Base-by-base conservation (phyloP, 1,140 invertebrate genomes). In the Diprion similis region DNA sequence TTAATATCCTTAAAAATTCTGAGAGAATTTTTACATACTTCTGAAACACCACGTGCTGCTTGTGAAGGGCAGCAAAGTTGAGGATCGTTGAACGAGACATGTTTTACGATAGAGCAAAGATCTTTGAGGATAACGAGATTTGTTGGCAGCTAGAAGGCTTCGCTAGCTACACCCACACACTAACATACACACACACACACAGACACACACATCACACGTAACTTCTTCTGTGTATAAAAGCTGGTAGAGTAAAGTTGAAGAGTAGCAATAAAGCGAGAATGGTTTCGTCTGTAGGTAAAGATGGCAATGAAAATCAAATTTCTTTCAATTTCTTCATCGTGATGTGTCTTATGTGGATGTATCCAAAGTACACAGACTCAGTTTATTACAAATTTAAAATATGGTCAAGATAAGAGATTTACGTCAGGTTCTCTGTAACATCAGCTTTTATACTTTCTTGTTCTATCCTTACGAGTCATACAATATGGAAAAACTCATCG, bases 51-150 rank as follows among this genome's bases (percentile, higher is more conserved):
- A 37, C 1, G 24, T 37, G 24, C 24, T 37, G 24, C 24, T 37
- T 37, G 6, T 1, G 24, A 37, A 37, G 24, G 24, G 24, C 24
- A 59, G 51, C 51, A 59, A 9, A 13, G 51, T 59, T 59, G n/a
- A 59, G n/a, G 51, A 59, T 59, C 51, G 51, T 59, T 59, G 51
- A 17, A 17, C 51, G 11, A 59, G 51, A 59, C 51, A 59, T 59
- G 9, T 59, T 59, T 59, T 59, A 59, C 51, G 51, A 59, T 15
- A 59, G 3, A 59, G 11, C n/a, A 59, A 9, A 59, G 11, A 59
- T 59, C 51, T 59, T 59, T 11, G 51, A 59, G 51, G 51, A 59
- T 59, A 59, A 59, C 51, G 51, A 59, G 51, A 59, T 59, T 59
- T 9, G 51, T 17, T 17, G 11, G 51, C 51, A 59, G 11, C 51